These are phyloP conservation scores for Agrotis clavis DNA, from an alignment of 2,888 invertebrate genomes.

Conservation along the genomic window DNA sequence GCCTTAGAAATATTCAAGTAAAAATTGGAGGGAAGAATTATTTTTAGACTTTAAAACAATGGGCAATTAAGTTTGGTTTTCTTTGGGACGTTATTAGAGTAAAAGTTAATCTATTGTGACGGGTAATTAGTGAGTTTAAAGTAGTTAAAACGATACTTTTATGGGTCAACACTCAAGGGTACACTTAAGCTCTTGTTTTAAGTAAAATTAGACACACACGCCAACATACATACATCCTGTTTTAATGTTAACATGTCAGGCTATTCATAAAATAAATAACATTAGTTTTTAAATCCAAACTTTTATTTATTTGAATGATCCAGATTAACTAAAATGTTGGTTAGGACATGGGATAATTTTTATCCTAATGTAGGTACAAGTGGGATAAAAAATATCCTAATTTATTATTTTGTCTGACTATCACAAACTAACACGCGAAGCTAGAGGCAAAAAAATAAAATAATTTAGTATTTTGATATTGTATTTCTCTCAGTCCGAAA, in stretches of 20 bases:
- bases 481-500: background rate
- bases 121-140: constrained; percentile 41
- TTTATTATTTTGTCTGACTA: no score
- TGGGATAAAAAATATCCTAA: no score
- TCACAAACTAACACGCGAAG: background rate
- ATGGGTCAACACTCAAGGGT: constrained; percentile 4
- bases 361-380: background rate
- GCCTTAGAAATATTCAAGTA: constrained; percentile 28
- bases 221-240: background rate
- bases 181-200: constrained; percentile 6
- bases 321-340: background rate
- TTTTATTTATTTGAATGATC: background rate
- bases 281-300: background rate
- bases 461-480: background rate
- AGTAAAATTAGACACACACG: background rate
- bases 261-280: background rate
- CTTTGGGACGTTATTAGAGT: constrained; percentile 32
- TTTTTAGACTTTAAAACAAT: constrained; percentile 58
- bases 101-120: constrained; percentile 50
- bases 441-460: background rate
- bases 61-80: constrained; percentile 45
- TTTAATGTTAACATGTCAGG: background rate
- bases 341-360: background rate
- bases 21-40: constrained; percentile 29
- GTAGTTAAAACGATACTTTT: constrained; percentile 42